phyloP scores from a whole-genome alignment of 2,888 invertebrate species.

The Oligia fasciuncula region DNA sequence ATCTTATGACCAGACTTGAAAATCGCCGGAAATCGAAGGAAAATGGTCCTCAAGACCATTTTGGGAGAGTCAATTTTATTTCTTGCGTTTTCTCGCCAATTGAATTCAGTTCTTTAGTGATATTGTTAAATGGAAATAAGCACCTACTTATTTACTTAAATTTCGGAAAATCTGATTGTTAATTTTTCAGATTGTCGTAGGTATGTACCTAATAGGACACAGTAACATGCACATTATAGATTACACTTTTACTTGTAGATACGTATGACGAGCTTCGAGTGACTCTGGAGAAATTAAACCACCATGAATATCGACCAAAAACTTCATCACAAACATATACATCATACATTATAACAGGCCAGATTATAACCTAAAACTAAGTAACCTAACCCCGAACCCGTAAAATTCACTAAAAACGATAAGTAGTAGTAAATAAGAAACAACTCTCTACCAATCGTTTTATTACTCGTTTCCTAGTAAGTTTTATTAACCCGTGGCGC shows the following conservation, averaged over 20 bases:
- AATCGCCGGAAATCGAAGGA: neutral
- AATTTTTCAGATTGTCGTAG: neutral
- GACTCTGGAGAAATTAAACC: neutral
- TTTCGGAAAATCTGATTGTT: neutral
- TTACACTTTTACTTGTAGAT: neutral
- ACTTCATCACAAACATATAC: neutral
- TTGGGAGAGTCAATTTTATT: neutral
- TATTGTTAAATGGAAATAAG: neutral
- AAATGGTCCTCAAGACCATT: neutral
- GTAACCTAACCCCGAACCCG: slow-evolving; percentile 2
- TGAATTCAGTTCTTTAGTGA: neutral
- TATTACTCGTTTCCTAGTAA: slow-evolving; percentile 74
- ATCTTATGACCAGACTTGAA: slow-evolving; percentile 12
- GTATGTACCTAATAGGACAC: neutral
- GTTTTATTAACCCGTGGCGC: slow-evolving; percentile 76
- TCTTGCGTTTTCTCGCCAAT: neutral
- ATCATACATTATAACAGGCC: too few species aligned
- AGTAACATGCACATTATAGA: neutral
- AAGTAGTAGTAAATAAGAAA: slow-evolving; percentile 46
- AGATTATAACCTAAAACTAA: neutral
- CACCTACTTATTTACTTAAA: neutral
- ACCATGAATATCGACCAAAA: neutral
- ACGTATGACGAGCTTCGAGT: neutral
- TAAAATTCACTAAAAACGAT: slow-evolving; percentile 34
- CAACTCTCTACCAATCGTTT: slow-evolving; percentile 69